phyloP scores from a whole-genome alignment of 2,113 vertebrate species.

The Campylomormyrus numenius region DNA sequence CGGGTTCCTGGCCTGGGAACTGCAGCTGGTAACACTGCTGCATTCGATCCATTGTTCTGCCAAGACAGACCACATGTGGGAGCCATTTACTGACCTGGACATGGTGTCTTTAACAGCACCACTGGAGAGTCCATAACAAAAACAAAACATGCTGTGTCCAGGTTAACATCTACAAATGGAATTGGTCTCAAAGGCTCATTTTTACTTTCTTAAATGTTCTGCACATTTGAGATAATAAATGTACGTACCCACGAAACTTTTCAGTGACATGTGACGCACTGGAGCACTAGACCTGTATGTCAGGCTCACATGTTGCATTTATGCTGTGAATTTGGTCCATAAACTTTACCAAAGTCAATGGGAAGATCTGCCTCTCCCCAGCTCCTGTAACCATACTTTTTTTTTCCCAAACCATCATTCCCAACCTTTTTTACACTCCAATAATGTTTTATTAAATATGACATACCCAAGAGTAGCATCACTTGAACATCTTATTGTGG shows the following conservation, averaged over 20 bases:
- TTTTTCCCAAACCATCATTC: not conserved
- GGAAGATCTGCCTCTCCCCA: not conserved
- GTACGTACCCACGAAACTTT: not conserved
- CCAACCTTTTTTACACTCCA: not conserved
- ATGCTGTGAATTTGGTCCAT: not conserved
- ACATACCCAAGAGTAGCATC: not conserved
- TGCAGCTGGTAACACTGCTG: conserved; percentile 78
- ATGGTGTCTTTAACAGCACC: not conserved
- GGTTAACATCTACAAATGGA: not conserved
- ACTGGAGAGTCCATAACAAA: not conserved
- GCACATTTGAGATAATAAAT: not conserved
- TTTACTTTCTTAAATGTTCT: not conserved
- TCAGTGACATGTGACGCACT: not conserved
- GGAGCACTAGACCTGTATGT: not conserved
- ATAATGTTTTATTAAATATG: not conserved
- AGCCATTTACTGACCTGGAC: not conserved
- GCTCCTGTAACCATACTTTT: not conserved
- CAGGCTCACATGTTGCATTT: not conserved
- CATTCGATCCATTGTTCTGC: conserved; percentile 77
- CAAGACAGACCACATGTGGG: conserved; percentile 20
- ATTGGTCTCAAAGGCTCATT: not conserved
- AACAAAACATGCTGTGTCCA: not conserved
- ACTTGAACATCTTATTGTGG: not conserved
- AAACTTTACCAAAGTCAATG: not conserved
- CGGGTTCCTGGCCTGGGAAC: conserved; percentile 69